Conservation (phyloP, 92 coral and sea anemone species). For the Paragorgia papillata region DNA sequence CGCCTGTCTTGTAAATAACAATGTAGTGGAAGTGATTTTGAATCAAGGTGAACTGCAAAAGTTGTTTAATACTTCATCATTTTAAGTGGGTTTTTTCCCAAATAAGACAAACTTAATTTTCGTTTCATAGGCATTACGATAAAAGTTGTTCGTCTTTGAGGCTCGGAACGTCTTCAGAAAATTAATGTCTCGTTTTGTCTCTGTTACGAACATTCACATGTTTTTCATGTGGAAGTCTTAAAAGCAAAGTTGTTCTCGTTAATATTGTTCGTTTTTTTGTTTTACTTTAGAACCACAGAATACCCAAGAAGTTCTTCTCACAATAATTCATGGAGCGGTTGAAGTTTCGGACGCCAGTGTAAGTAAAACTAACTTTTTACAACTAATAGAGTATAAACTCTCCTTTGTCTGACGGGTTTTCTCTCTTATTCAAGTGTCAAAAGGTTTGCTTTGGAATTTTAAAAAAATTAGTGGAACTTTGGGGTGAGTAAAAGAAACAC, state of each 20-base stretch:
- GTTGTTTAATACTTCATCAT: background rate
- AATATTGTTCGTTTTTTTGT: too few species aligned
- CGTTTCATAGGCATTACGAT: too few species aligned
- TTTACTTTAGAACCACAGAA: slow-evolving; percentile 80
- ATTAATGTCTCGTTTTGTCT: too few species aligned
- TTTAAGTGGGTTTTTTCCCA: too few species aligned
- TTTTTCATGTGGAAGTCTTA: too few species aligned
- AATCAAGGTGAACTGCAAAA: slow-evolving; percentile 64
- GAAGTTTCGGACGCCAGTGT: slow-evolving; percentile 94
- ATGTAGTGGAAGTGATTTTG: slow-evolving; percentile 79
- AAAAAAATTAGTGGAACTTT: slow-evolving; percentile 84
- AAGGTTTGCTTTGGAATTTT: slow-evolving; percentile 84
- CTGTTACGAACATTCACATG: too few species aligned
- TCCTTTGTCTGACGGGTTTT: background rate
- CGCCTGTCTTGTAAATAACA: slow-evolving; percentile 83
- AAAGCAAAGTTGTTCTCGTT: too few species aligned
- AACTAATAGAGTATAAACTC: background rate
- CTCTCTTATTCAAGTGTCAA: slow-evolving; percentile 67
- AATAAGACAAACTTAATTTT: too few species aligned
- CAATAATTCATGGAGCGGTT: slow-evolving; percentile 90
- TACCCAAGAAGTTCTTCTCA: slow-evolving; percentile 80
- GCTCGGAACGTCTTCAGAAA: too few species aligned
- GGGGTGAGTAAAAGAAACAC: slow-evolving; percentile 69
- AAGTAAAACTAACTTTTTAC: slow-evolving; percentile 28
- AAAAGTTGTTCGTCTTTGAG: too few species aligned